Conservation (phyloP, 2,113 vertebrate genomes). For the Ailuropoda melanoleuca region DNA sequence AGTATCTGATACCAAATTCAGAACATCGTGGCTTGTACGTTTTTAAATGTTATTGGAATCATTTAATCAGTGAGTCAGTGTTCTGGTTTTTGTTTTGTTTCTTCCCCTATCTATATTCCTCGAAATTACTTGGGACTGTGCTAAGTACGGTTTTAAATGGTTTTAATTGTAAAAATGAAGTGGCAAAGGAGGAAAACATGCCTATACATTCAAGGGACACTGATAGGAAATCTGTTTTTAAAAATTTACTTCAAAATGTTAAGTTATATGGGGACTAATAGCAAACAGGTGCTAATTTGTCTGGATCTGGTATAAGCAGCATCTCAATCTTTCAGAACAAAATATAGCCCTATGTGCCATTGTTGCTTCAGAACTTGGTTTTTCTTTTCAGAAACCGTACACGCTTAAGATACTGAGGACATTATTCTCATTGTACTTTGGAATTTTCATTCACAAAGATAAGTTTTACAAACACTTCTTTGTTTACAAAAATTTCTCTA, state of each 20-base stretch:
- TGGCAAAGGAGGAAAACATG: background rate
- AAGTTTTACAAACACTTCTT: conserved; percentile 48
- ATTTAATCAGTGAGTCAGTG: conserved; percentile 61
- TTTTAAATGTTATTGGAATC: conserved; percentile 31
- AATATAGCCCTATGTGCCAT: background rate
- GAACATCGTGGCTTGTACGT: conserved; percentile 43
- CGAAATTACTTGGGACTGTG: conserved; percentile 71
- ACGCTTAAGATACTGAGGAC: conserved; percentile 28
- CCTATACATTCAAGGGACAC: conserved; percentile 19
- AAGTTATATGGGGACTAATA: conserved; percentile 30
- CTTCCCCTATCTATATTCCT: conserved; percentile 44
- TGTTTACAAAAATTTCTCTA: conserved; percentile 69
- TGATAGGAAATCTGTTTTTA: conserved; percentile 24
- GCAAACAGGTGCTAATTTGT: conserved; percentile 67
- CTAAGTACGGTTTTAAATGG: conserved; percentile 44
- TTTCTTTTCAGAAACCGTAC: conserved; percentile 8
- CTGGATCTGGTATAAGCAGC: background rate
- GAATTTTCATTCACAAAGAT: conserved; percentile 54
- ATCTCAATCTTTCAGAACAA: conserved; percentile 43
- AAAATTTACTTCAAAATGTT: conserved; percentile 44
- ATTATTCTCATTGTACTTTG: conserved; percentile 44
- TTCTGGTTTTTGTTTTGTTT: conserved; percentile 53
- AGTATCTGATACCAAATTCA: conserved; percentile 59
- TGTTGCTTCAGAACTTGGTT: background rate
- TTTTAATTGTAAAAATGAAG: conserved; percentile 51